These are phyloP conservation scores for Gymnobelideus leadbeateri DNA, from an alignment of 2,113 vertebrate genomes.

Conservation along the genomic window DNA sequence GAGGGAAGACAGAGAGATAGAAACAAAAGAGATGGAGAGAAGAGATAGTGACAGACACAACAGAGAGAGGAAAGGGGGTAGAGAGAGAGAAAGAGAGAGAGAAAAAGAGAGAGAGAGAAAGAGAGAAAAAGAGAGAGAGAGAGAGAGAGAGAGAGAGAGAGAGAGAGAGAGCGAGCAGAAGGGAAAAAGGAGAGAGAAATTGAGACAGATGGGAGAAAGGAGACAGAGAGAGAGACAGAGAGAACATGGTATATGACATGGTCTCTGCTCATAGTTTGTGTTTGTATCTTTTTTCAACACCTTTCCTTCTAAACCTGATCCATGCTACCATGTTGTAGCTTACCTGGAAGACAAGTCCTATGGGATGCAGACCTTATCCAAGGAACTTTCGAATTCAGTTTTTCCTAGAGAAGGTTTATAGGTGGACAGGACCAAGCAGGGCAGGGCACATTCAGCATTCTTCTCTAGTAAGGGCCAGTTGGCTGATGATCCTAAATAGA, in stretches of 20 bases:
- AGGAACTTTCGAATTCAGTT: background rate
- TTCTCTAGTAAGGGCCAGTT: background rate
- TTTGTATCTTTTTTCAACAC: background rate
- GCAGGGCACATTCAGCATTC: background rate
- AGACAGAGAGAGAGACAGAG: background rate
- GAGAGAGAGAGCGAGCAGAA: too few relatives aligned
- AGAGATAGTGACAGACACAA: background rate
- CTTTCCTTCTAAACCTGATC: background rate
- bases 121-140: background rate
- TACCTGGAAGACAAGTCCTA: background rate
- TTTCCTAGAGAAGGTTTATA: background rate
- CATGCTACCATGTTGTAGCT: background rate
- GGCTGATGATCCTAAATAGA: background rate
- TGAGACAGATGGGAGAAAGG: background rate
- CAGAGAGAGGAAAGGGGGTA: background rate
- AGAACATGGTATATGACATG: background rate
- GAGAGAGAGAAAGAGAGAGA: too few relatives aligned
- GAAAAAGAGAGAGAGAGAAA: too few relatives aligned
- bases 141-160: rapidly evolving
- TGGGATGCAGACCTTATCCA: background rate
- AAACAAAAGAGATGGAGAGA: background rate
- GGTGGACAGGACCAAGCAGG: background rate
- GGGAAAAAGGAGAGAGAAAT: background rate
- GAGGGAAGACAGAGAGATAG: background rate
- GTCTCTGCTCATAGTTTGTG: background rate